Evolutionary conservation across 2,888 invertebrate genomes (phyloP).

Genomic region (Patella pellucida): DNA sequence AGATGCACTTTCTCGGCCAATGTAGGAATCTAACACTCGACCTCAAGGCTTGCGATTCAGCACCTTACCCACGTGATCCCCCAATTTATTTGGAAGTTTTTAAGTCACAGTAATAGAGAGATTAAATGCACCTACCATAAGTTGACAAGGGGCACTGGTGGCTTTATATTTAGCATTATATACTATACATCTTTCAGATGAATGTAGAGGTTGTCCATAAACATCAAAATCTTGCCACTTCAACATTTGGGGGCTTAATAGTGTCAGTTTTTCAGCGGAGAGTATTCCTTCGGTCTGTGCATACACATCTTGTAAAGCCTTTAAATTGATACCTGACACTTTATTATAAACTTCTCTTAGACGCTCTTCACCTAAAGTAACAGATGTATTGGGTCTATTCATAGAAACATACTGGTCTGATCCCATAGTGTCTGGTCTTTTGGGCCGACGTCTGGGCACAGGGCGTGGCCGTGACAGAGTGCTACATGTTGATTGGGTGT

Average conservation of each 20-base stretch:
- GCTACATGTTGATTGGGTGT: constrained; percentile 48
- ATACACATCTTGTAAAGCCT: constrained; percentile 58
- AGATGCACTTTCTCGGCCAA: too few species aligned
- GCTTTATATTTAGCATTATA: constrained; percentile 58
- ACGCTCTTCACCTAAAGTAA: constrained; percentile 52
- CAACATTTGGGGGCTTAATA: constrained; percentile 32
- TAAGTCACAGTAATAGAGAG: background rate
- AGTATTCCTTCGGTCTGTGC: constrained; percentile 57
- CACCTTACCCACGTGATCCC: too few species aligned
- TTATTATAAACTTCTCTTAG: constrained; percentile 53
- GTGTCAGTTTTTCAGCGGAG: constrained; percentile 45
- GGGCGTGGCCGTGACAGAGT: constrained; percentile 58
- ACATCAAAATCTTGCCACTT: constrained; percentile 63
- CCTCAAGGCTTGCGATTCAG: too few species aligned
- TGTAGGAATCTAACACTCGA: too few species aligned
- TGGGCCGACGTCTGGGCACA: constrained; percentile 52
- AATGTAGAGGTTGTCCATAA: constrained; percentile 58
- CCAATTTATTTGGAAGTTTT: too few species aligned
- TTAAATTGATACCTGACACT: constrained; percentile 54
- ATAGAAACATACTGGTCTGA: constrained; percentile 64
- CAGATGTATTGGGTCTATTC: constrained; percentile 58
- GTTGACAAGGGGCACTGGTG: constrained; percentile 52
- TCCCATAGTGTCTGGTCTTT: constrained; percentile 45
- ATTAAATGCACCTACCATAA: constrained; percentile 49
- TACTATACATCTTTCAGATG: constrained; percentile 58